These are phyloP conservation scores for Pangasius larnaudii DNA, from an alignment of 2,797 vertebrate genomes.

Conservation along the genomic window DNA sequence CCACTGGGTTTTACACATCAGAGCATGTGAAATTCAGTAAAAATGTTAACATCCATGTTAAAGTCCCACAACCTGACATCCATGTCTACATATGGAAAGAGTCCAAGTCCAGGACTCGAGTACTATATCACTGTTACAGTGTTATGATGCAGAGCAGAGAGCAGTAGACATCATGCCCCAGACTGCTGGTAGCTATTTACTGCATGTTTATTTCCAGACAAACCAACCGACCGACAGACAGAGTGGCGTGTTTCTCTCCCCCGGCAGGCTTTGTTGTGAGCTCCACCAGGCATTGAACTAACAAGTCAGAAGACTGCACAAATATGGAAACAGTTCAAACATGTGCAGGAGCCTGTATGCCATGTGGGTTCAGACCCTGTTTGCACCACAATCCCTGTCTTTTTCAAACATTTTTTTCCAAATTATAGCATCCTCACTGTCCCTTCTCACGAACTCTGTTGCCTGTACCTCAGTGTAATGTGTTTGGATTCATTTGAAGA, in stretches of 20 bases:
- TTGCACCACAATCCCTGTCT: conserved; percentile 10
- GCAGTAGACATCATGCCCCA: conserved; percentile 27
- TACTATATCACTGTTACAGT: conserved; percentile 55
- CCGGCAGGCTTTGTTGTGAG: conserved; percentile 69
- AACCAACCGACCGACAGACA: conserved; percentile 3
- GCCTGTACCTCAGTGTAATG: background rate
- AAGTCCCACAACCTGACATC: background rate
- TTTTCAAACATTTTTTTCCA: conserved; percentile 33
- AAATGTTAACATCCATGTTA: background rate
- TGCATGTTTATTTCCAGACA: conserved; percentile 58
- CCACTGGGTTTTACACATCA: background rate
- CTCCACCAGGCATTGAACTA: conserved; percentile 32
- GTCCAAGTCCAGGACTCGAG: background rate
- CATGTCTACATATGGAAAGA: conserved; percentile 3
- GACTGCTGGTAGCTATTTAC: conserved; percentile 52
- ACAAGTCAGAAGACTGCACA: conserved; percentile 40
- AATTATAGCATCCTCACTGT: background rate
- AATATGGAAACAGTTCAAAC: conserved; percentile 49
- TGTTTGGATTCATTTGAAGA: conserved; percentile 2
- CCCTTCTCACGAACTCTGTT: conserved; percentile 28
- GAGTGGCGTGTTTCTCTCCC: conserved; percentile 66
- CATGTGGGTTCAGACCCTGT: conserved; percentile 35
- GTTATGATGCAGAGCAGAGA: conserved; percentile 28
- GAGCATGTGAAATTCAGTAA: background rate
- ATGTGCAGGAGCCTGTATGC: conserved; percentile 29